Percentiles rank a stretch among this genome's conserved stretches.
phyloP scores from a whole-genome alignment of 2,888 invertebrate genomes.

The Lasioglossum vierecki region DNA sequence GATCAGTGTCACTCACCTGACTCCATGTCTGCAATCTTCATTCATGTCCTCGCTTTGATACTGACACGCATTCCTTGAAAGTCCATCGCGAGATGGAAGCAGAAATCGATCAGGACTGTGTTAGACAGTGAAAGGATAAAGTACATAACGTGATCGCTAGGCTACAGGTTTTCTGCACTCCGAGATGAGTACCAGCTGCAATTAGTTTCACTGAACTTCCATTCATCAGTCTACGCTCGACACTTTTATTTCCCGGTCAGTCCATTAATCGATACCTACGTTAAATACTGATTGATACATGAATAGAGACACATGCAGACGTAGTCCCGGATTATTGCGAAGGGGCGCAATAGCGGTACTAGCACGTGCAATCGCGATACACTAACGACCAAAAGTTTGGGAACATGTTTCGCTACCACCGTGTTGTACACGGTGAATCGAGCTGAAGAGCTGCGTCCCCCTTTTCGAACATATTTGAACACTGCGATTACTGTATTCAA shows the following conservation, averaged over 20 bases:
- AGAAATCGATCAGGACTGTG: not conserved
- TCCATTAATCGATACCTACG: conserved; percentile 1
- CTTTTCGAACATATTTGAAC: not conserved
- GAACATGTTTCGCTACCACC: not conserved
- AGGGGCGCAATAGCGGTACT: not conserved
- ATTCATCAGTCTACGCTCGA: conserved; percentile 7
- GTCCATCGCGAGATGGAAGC: not conserved
- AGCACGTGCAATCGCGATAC: not conserved
- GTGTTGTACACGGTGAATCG: not conserved
- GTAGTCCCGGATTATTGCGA: conserved; percentile 6
- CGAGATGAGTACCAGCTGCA: not conserved
- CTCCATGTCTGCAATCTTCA: not conserved
- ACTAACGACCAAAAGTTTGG: not conserved
- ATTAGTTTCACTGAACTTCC: not conserved
- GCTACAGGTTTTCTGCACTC: not conserved
- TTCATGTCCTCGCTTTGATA: not conserved
- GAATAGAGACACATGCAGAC: not conserved
- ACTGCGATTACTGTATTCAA: not conserved
- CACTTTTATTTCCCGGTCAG: conserved; percentile 4
- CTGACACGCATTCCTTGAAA: not conserved
- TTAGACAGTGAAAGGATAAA: not conserved
- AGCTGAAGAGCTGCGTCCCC: not conserved
- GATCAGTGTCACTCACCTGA: not conserved
- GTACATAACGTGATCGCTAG: not conserved
- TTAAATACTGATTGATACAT: conserved; percentile 3